Evolutionary conservation across 2,113 vertebrate genomes (phyloP), one percentile per base, ranked within the genome.

Genomic region (Nesoenas mayeri): DNA sequence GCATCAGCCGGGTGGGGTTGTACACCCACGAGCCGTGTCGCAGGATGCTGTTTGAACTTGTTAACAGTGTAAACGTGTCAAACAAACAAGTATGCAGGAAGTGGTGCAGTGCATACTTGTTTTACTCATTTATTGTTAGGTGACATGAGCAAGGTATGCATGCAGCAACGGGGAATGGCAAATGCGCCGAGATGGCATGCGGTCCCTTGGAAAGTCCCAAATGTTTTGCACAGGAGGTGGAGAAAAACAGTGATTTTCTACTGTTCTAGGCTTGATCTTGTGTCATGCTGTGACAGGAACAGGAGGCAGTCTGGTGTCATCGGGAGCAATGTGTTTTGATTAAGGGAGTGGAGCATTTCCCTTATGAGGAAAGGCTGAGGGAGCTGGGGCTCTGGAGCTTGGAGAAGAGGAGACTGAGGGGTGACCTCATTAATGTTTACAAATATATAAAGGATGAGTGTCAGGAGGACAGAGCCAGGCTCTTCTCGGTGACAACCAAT

Each of bases 1-100:
- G 20, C 47, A 22, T 42, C 16, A 40, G 12, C 25, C 31, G 18
- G 14, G 13, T 20, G 50, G 36, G 29, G 16, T 44, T 20, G 11
- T 11, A 19, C 0, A 1, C n/a, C 19, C 66, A 11, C 0, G 0
- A 82, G 28, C 31, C 38, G 34, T 19, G 44, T 17, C 2, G 3
- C 42, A 32, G 31, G 60, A 7, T 26, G 28, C 62, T 20, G 8
- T 56, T 74, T 29, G 50, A 34, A 50, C 38, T 65, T 53, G 54
- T 20, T 28, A 65, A 21, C 44, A 13, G 34, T 5, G 6, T 38
- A 65, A 29, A 82, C 44, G 36, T 6, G 11, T 79, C 56, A 74
- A 64, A 73, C 10, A 50, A 29, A 51, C 36, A 34, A 50, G 26
- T 15, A 38, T 9, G 25, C 26, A 20, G 57, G 47, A 29, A 65